Conservation (phyloP, 2,888 invertebrate species). For the Horisme vitalbata region DNA sequence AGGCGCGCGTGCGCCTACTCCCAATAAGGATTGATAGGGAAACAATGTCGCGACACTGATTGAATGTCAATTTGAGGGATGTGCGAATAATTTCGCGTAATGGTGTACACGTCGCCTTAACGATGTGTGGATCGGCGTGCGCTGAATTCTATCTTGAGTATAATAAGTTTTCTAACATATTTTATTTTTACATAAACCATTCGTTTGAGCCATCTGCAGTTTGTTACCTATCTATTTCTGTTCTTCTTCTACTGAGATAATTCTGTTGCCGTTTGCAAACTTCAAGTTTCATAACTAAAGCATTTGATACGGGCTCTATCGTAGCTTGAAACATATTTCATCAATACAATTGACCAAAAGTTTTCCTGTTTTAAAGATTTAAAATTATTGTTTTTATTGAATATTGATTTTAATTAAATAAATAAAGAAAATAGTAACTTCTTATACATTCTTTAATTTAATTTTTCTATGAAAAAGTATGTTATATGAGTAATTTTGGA, state of each 20-base stretch:
- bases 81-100: constrained; percentile 66
- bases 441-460: no score
- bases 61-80: constrained; percentile 78
- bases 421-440: no score
- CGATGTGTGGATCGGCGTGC: constrained; percentile 59
- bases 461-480: no score
- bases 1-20: constrained; percentile 72
- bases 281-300: constrained; percentile 11
- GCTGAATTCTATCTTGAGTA: constrained; percentile 20
- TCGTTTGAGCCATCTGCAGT: constrained; percentile 20
- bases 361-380: neutral
- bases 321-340: neutral
- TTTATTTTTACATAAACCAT: constrained; percentile 19
- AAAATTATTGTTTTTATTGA: no score
- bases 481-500: neutral
- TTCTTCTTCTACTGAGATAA: constrained; percentile 6
- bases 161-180: constrained; percentile 18
- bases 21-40: constrained; percentile 82
- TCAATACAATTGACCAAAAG: constrained; percentile 4
- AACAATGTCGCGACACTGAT: constrained; percentile 80
- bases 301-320: constrained; percentile 16
- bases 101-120: constrained; percentile 70
- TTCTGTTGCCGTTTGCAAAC: constrained; percentile 15
- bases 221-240: constrained; percentile 12
- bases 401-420: no score